These are phyloP conservation scores for Hemicordylus capensis DNA, from an alignment of 2,113 vertebrate species.

Conservation along the genomic window DNA sequence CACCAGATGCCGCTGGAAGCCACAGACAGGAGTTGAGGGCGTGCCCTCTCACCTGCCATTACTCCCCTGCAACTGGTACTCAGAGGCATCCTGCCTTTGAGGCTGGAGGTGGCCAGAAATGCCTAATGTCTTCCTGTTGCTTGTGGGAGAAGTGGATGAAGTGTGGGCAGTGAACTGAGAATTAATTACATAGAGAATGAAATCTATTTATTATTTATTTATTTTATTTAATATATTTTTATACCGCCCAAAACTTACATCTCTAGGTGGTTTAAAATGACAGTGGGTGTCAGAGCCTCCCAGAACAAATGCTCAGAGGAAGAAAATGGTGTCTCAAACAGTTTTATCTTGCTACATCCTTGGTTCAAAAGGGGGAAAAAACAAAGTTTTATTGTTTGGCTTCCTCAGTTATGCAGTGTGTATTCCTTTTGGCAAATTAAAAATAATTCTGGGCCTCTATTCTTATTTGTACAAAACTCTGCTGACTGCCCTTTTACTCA, in stretches of 20 bases:
- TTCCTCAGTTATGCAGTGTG: not conserved
- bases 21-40: too few relatives aligned
- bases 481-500: not conserved
- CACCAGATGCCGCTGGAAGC: too few relatives aligned
- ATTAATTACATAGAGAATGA: conserved; percentile 23
- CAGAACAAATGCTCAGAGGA: not conserved
- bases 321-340: not conserved
- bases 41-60: too few relatives aligned
- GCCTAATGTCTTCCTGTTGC: not conserved
- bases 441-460: not conserved
- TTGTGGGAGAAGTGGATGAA: not conserved
- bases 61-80: too few relatives aligned
- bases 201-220: too few relatives aligned
- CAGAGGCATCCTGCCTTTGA: too few relatives aligned
- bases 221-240: too few relatives aligned
- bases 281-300: not conserved
- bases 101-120: too few relatives aligned
- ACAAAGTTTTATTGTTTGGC: not conserved
- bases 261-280: too few relatives aligned
- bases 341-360: not conserved
- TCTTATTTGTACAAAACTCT: not conserved
- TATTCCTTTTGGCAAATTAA: not conserved
- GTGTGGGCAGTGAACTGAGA: not conserved
- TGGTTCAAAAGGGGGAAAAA: not conserved
- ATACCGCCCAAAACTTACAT: too few relatives aligned